phyloP scores from a whole-genome alignment of 2,888 invertebrate genomes.

The Diogma glabrata region DNA sequence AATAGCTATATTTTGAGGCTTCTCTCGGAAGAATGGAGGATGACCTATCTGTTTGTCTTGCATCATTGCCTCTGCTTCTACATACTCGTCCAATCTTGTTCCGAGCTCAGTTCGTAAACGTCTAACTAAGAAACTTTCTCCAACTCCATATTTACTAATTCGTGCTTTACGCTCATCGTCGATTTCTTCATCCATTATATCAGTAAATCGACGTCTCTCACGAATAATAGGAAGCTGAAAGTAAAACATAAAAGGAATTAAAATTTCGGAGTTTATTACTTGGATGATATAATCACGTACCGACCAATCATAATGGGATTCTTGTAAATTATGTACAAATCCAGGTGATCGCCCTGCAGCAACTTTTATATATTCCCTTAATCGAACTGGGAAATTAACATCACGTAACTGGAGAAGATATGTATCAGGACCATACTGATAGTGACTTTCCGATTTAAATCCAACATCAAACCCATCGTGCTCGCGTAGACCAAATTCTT shows the following conservation, averaged over 20 bases:
- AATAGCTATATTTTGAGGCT: slow-evolving; percentile 75
- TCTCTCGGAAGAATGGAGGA: slow-evolving; percentile 84
- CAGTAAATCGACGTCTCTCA: slow-evolving; percentile 82
- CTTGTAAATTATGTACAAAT: slow-evolving; percentile 45
- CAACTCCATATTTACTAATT: slow-evolving; percentile 61
- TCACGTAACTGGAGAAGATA: slow-evolving; percentile 88
- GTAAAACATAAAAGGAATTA: no score
- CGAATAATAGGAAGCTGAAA: slow-evolving; percentile 79
- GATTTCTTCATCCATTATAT: slow-evolving; percentile 92
- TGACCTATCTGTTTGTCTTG: slow-evolving; percentile 65
- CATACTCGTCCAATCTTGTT: slow-evolving; percentile 72
- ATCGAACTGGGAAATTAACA: slow-evolving; percentile 85
- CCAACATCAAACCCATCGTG: slow-evolving; percentile 78
- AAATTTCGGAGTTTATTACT: no score
- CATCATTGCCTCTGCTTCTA: slow-evolving; percentile 76
- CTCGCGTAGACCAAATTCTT: slow-evolving; percentile 61
- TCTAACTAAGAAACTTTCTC: slow-evolving; percentile 52
- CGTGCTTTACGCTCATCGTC: slow-evolving; percentile 77
- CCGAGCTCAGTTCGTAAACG: slow-evolving; percentile 75
- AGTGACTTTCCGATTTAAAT: slow-evolving; percentile 76
- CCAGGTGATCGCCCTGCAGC: slow-evolving; percentile 67
- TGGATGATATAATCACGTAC: no score
- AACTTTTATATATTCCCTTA: slow-evolving; percentile 91
- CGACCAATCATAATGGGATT: slow-evolving; percentile 65
- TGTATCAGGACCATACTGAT: slow-evolving; percentile 94